Evolutionary conservation across 2,888 invertebrate species (phyloP), one percentile per base, ranked within the genome.

Genomic region (Sinopyrophorus schimmeli): DNA sequence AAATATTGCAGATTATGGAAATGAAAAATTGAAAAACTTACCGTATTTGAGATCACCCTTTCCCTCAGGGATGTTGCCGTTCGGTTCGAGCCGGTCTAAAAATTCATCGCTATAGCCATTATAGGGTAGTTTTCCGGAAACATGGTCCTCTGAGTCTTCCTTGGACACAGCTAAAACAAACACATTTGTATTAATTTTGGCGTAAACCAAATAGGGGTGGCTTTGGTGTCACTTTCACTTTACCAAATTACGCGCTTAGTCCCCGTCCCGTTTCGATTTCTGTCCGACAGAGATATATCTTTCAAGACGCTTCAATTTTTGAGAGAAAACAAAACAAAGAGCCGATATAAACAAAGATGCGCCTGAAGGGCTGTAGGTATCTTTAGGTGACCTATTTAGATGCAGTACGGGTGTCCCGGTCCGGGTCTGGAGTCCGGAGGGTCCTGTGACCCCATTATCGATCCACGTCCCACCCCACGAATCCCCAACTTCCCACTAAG

Each of bases 21-120:
- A n/a, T n/a, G n/a, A 2, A 15, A 12, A 27, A 28, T 68, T n/a
- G n/a, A n/a, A n/a, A n/a, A n/a, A n/a, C 76, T 75, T 64, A 82
- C 84, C 84, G 72, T 82, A 85, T 77, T 81, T 78, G 73, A 82
- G 80, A 75, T 87, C 85, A 63, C 82, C 81, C 79, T 92, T 91
- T 72, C 89, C 89, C 74, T 86, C 84, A 69, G 86, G 91, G 78
- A 92, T 92, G 80, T 92, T 93, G 69, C 92, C 92, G 77, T 92
- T 93, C 70, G 89, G 91, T 78, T 94, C 93, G 69, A 92, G 83
- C 72, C 92, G 83, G 77, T 93, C 92, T 73, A 93, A 84, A 79
- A 89, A 93, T 80, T 93, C 92, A 71, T 92, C 92, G 48, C 92
- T 92, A 81, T 91, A 93, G 60, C 92, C 92, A 78, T 92, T 92